Conservation (phyloP, 2,888 invertebrate species). For the Tetranychus truncatus region DNA sequence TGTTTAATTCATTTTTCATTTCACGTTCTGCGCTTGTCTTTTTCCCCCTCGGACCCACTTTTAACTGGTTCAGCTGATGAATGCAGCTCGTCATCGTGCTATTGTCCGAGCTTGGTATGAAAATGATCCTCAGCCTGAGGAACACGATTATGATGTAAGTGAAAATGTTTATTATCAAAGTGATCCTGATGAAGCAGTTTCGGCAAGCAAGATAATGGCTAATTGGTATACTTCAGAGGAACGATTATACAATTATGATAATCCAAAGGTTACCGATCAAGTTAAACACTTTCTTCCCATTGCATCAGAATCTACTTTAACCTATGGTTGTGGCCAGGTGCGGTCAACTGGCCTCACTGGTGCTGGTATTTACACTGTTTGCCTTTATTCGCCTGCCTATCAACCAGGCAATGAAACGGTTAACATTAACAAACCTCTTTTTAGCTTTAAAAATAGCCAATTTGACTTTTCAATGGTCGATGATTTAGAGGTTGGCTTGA, state of each 20-base stretch:
- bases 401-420: neutral
- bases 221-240: neutral
- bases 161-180: neutral
- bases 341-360: neutral
- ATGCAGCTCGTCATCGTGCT: neutral
- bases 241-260: neutral
- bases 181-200: neutral
- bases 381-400: neutral
- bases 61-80: neutral
- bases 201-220: neutral
- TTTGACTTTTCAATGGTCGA: slow-evolving; percentile 5
- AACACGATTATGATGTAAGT: neutral
- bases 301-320: neutral
- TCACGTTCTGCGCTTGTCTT: no score
- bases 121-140: neutral
- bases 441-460: neutral
- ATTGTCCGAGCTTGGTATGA: neutral
- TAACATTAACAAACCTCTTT: neutral
- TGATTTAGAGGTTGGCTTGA: neutral
- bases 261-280: neutral
- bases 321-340: neutral
- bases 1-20: neutral
- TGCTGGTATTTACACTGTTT: neutral
- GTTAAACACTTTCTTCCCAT: neutral
- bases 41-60: no score